Conservation (phyloP, 2,888 invertebrate species). For the Nipponacmea schrenckii region DNA sequence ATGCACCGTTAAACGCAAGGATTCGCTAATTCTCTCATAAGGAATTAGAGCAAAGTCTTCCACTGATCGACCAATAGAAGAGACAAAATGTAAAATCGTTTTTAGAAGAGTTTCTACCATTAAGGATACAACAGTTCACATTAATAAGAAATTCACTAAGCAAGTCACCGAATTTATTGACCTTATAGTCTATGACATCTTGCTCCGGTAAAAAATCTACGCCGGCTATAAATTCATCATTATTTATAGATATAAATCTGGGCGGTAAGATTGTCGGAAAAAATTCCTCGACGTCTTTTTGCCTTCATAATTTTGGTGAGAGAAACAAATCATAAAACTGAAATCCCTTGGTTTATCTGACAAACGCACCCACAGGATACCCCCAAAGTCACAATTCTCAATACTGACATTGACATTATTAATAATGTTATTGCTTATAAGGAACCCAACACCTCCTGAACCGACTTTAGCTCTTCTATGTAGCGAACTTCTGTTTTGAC, state of each 20-base stretch:
- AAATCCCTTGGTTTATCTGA: neutral
- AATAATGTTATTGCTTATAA: neutral
- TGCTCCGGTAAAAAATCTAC: neutral
- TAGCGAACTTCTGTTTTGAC: neutral
- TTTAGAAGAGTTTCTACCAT: no score
- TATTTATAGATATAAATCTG: neutral
- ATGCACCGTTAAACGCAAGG: neutral
- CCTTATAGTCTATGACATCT: neutral
- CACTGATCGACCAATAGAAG: neutral
- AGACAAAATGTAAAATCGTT: neutral
- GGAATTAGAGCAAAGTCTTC: neutral
- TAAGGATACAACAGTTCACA: neutral
- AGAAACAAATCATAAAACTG: neutral
- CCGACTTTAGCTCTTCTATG: neutral
- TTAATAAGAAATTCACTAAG: neutral
- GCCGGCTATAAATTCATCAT: neutral
- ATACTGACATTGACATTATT: neutral
- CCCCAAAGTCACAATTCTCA: neutral
- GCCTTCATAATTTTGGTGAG: neutral
- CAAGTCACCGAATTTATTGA: neutral
- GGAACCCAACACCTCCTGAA: neutral
- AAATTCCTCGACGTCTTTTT: neutral
- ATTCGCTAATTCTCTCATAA: neutral
- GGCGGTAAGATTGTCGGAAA: neutral
- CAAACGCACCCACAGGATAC: neutral